These are phyloP conservation scores for Plumapathes pennacea DNA, from an alignment of 92 coral and sea anemone genomes.

Conservation along the genomic window DNA sequence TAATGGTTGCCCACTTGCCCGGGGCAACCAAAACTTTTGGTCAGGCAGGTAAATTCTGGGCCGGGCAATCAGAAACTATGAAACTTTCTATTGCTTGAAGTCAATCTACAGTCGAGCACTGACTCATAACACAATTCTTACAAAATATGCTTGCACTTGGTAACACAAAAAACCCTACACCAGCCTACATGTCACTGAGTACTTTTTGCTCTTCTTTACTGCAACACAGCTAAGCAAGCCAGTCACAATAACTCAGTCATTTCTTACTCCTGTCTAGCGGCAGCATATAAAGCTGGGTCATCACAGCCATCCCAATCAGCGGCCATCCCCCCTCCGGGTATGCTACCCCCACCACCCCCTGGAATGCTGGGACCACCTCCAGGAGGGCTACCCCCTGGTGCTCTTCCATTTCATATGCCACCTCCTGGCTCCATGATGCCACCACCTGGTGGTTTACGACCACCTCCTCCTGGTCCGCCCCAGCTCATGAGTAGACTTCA, in stretches of 20 bases:
- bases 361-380: constrained; percentile 95
- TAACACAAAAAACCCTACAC: no score
- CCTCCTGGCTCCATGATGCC: constrained; percentile 91
- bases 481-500: constrained; percentile 32
- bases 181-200: no score
- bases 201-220: neutral
- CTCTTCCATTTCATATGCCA: constrained; percentile 81
- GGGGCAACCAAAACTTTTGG: no score
- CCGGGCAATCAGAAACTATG: no score
- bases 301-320: constrained; percentile 53
- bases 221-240: neutral
- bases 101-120: no score
- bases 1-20: no score
- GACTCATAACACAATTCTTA: no score
- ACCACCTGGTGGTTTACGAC: constrained; percentile 76
- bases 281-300: constrained; percentile 86
- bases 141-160: no score
- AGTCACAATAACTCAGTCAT: neutral
- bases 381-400: constrained; percentile 82
- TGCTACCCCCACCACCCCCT: constrained; percentile 90
- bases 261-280: constrained; percentile 50
- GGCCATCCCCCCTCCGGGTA: constrained; percentile 79
- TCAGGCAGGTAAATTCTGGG: no score
- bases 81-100: no score
- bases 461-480: constrained; percentile 56